Percentiles rank a stretch among this genome's conserved stretches.
Conservation (phyloP, 2,888 invertebrate genomes). For the Azorinus chamasolen region DNA sequence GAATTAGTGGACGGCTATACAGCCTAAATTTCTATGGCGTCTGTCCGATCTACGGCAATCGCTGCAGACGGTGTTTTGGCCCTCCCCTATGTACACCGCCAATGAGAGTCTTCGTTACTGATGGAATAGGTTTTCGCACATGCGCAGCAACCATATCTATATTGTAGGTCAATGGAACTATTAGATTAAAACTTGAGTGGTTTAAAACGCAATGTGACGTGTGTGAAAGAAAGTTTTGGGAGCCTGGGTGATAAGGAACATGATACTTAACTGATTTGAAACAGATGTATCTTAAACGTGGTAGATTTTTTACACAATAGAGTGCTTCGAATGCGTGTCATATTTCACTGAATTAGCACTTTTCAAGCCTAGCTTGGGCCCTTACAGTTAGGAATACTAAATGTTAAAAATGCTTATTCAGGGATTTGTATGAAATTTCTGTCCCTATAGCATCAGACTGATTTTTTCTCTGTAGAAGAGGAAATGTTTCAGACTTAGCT, state of each 20-base stretch:
- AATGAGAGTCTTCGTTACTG: constrained; percentile 51
- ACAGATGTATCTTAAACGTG: constrained; percentile 17
- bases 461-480: too few relatives aligned
- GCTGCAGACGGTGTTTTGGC: constrained; percentile 19
- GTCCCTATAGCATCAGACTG: too few relatives aligned
- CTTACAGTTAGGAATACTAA: too few relatives aligned
- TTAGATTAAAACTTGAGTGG: constrained; percentile 36
- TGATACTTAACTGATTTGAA: constrained; percentile 11
- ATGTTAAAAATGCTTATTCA: too few relatives aligned
- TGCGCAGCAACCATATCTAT: constrained; percentile 6
- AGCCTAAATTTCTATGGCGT: constrained; percentile 48
- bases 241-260: constrained; percentile 26
- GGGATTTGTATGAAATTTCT: too few relatives aligned
- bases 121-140: neutral
- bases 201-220: constrained; percentile 49
- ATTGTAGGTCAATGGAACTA: constrained; percentile 38
- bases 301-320: neutral
- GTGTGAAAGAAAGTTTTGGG: constrained; percentile 37
- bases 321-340: constrained; percentile 12
- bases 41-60: constrained; percentile 8
- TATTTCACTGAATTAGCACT: constrained; percentile 47
- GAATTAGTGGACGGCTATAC: constrained; percentile 48
- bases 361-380: too few relatives aligned
- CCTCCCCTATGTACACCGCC: constrained; percentile 37
- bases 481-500: too few relatives aligned